These are phyloP conservation scores for Sterrhoptilus dennistouni DNA, from an alignment of 2,113 vertebrate genomes.

Conservation along the genomic window DNA sequence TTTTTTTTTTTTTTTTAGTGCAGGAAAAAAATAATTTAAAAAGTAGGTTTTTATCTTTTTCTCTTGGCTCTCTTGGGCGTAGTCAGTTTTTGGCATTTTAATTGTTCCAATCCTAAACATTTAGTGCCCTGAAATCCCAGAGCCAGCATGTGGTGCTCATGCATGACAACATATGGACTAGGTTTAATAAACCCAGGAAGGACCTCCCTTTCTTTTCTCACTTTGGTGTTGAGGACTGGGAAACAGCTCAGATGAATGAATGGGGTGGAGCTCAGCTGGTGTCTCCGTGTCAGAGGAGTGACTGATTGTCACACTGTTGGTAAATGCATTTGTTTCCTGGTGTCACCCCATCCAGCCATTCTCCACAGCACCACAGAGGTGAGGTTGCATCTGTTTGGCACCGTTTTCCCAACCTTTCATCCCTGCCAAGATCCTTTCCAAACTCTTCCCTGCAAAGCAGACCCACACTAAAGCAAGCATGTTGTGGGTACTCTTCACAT, in stretches of 20 bases:
- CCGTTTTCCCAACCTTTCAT: neutral
- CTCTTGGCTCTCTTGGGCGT: neutral
- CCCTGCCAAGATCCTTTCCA: neutral
- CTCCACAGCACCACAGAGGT: neutral
- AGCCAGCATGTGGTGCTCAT: neutral
- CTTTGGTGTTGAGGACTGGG: neutral
- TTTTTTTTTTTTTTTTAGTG: neutral
- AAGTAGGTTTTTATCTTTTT: neutral
- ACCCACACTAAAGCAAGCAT: rapidly evolving
- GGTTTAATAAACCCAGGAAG: neutral
- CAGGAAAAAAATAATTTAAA: neutral
- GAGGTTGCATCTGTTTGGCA: neutral
- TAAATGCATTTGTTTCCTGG: neutral
- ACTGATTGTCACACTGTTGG: neutral
- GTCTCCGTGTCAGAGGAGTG: neutral
- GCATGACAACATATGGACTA: neutral
- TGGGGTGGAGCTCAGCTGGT: neutral
- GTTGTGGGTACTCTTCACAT: rapidly evolving
- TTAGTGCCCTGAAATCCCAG: neutral
- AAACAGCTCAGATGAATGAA: neutral
- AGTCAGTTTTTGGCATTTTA: neutral
- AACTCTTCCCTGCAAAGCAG: neutral
- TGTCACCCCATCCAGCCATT: neutral
- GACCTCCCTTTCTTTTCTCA: neutral
- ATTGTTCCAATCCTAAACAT: neutral